Evolutionary conservation across 2,797 vertebrate genomes (phyloP).

Genomic region (Sciurus carolinensis): DNA sequence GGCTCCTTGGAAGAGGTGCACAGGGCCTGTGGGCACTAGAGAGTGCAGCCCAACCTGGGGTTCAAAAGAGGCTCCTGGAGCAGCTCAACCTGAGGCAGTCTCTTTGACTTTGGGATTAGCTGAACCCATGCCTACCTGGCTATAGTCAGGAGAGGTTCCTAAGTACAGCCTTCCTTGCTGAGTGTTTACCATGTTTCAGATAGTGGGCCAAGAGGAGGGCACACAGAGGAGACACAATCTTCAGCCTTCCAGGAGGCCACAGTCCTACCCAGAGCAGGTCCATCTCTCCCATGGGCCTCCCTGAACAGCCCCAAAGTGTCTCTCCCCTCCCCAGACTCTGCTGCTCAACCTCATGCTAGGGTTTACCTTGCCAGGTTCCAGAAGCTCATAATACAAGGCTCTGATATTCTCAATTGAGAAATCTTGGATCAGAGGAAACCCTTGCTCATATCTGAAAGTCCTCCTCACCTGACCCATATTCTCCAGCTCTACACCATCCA

Average conservation of each 20-base stretch:
- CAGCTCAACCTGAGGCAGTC: neutral
- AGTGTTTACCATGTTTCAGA: neutral
- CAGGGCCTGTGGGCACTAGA: neutral
- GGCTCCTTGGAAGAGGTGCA: neutral
- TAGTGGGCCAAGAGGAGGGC: neutral
- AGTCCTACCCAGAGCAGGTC: neutral
- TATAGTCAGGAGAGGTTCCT: neutral
- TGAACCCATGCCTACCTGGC: neutral
- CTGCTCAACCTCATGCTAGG: neutral
- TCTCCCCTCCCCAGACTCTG: neutral
- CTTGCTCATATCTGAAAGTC: neutral
- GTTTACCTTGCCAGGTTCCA: neutral
- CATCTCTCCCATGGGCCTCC: fast-evolving
- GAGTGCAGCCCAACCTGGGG: too few relatives aligned
- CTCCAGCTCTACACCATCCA: neutral
- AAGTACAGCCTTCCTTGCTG: neutral
- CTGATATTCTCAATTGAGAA: neutral
- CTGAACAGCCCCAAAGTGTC: neutral
- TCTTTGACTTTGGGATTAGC: neutral
- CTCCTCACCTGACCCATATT: fast-evolving
- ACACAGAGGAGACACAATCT: neutral
- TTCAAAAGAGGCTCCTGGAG: neutral
- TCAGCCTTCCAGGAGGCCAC: neutral
- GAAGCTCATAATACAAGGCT: neutral
- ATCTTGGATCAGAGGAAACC: slow-evolving; percentile 30